A percentile compares a stretch with the other conserved stretches of the same genome.
Conservation (phyloP, 1,140 invertebrate genomes). For the Conopomorpha cramerella region DNA sequence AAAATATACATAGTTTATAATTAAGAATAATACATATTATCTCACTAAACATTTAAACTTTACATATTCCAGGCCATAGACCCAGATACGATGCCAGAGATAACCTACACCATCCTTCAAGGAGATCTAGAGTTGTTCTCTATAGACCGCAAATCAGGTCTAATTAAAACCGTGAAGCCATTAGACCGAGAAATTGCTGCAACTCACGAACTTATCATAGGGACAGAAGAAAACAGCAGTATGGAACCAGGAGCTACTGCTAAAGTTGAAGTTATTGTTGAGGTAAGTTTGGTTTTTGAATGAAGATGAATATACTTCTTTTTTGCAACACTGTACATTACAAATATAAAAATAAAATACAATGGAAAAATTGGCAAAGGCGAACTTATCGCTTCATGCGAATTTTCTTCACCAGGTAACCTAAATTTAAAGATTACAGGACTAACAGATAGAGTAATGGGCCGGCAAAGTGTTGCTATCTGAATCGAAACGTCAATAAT, state of each 20-base stretch:
- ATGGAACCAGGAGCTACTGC: constrained; percentile 74
- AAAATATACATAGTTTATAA: neutral
- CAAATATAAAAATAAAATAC: too few relatives aligned
- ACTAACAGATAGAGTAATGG: too few relatives aligned
- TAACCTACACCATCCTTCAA: constrained; percentile 84
- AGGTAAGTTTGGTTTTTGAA: constrained; percentile 57
- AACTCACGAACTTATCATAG: constrained; percentile 76
- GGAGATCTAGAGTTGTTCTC: constrained; percentile 79
- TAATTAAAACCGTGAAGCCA: constrained; percentile 74
- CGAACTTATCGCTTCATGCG: too few relatives aligned
- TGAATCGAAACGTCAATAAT: too few relatives aligned
- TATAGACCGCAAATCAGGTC: constrained; percentile 78
- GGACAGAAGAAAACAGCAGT: constrained; percentile 79
- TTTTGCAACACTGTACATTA: too few relatives aligned
- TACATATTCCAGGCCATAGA: constrained; percentile 58
- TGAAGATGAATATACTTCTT: too few relatives aligned
- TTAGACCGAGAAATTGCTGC: constrained; percentile 80
- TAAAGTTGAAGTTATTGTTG: constrained; percentile 75
- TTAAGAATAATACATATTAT: neutral
- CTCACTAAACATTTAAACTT: neutral
- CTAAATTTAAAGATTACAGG: too few relatives aligned
- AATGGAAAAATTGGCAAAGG: too few relatives aligned
- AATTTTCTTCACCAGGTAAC: too few relatives aligned
- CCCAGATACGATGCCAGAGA: constrained; percentile 77
- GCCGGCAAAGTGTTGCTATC: too few relatives aligned